Conservation (phyloP, 2,113 vertebrate species). For the Corapipo altera region DNA sequence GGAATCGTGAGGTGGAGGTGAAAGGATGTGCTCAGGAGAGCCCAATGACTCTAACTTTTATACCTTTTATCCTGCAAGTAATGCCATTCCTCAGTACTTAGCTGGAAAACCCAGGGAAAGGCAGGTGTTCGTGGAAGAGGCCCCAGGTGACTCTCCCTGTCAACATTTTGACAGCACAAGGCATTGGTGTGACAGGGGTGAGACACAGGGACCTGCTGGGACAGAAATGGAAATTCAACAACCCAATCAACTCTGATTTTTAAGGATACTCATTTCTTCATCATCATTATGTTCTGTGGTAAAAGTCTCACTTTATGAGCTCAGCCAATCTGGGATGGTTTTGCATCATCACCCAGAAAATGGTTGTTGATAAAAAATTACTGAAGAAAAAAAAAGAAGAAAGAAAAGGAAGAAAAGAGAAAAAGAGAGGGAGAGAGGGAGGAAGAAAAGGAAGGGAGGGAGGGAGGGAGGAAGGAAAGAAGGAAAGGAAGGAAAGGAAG, state of each 20-base stretch:
- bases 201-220: not conserved
- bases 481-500: too few relatives aligned
- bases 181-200: not conserved
- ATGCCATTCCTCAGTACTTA: not conserved
- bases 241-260: not conserved
- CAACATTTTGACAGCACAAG: not conserved
- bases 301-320: not conserved
- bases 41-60: not conserved
- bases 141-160: accelerated
- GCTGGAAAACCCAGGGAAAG: not conserved
- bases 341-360: not conserved
- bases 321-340: not conserved
- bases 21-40: not conserved
- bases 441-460: too few relatives aligned
- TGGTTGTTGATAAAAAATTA: not conserved
- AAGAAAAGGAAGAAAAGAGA: too few relatives aligned
- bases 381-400: not conserved
- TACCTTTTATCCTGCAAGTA: not conserved
- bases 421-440: too few relatives aligned
- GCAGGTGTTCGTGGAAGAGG: not conserved
- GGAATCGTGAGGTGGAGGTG: not conserved
- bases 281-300: not conserved
- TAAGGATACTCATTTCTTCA: not conserved
- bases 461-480: too few relatives aligned
- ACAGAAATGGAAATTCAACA: not conserved